Percentiles rank a stretch among this genome's conserved stretches.
phyloP scores from a whole-genome alignment of 2,888 invertebrate genomes.

The Xylocampa areola region DNA sequence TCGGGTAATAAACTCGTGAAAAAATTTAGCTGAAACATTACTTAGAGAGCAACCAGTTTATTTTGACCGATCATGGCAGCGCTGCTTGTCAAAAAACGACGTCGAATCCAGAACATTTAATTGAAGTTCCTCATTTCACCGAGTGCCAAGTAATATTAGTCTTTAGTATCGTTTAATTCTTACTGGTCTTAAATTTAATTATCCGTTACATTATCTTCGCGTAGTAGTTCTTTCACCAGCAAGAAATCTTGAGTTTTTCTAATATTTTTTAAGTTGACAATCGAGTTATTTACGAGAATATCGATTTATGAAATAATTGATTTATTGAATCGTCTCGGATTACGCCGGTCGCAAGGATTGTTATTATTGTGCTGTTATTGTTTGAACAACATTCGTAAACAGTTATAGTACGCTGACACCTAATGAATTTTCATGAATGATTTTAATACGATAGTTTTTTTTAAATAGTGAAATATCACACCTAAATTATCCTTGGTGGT shows the following conservation, averaged over 20 bases:
- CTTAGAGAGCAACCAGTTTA: constrained; percentile 6
- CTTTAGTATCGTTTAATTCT: too few species aligned
- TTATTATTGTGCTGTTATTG: constrained; percentile 1
- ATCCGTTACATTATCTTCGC: too few species aligned
- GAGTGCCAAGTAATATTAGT: not conserved
- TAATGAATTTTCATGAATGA: not conserved
- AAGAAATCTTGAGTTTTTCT: constrained; percentile 22
- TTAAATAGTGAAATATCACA: too few species aligned
- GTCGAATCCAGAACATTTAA: not conserved
- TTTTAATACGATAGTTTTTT: too few species aligned
- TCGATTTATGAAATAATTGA: constrained; percentile 8
- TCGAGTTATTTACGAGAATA: constrained; percentile 2
- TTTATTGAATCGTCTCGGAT: constrained; percentile 8
- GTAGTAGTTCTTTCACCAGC: constrained; percentile 11
- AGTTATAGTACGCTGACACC: not conserved
- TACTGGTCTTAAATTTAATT: too few species aligned
- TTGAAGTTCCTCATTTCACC: not conserved
- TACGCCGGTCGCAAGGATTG: not conserved
- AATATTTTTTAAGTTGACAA: constrained; percentile 16
- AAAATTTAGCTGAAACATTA: not conserved
- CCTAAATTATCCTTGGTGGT: too few species aligned
- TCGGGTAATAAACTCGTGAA: constrained; percentile 10
- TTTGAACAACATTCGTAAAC: not conserved
- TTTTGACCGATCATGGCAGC: not conserved
- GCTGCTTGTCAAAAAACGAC: not conserved